A percentile compares a stretch with the other conserved stretches of the same genome.
Conservation (phyloP, 2,888 invertebrate genomes). For the Nemotelus nigrinus region DNA sequence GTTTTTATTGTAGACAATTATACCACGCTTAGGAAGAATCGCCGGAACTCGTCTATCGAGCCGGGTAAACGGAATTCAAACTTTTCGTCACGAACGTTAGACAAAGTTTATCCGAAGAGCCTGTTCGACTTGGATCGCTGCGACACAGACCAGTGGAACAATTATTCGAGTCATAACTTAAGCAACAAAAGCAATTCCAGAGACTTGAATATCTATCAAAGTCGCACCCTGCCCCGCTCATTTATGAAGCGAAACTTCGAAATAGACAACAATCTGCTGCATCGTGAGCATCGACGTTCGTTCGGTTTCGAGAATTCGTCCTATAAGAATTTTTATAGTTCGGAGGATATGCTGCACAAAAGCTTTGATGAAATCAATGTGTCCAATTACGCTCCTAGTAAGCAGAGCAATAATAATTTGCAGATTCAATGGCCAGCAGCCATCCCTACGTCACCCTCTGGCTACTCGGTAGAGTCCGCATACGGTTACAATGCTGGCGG, state of each 20-base stretch:
- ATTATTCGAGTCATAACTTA: constrained; percentile 51
- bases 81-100: constrained; percentile 57
- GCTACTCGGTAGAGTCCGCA: constrained; percentile 56
- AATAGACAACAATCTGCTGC: constrained; percentile 46
- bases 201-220: constrained; percentile 57
- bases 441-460: constrained; percentile 63
- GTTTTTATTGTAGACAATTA: constrained; percentile 53
- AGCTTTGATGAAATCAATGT: constrained; percentile 38
- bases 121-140: constrained; percentile 56
- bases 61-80: constrained; percentile 60
- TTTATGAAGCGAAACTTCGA: constrained; percentile 60
- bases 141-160: constrained; percentile 53
- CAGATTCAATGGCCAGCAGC: constrained; percentile 62
- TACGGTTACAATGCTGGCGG: constrained; percentile 49
- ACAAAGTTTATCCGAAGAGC: constrained; percentile 56
- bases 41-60: constrained; percentile 60
- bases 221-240: constrained; percentile 62
- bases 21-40: constrained; percentile 47
- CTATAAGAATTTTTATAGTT: constrained; percentile 37
- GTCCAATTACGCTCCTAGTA: constrained; percentile 27
- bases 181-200: constrained; percentile 50
- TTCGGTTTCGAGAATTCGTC: constrained; percentile 31
- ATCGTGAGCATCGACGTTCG: constrained; percentile 32
- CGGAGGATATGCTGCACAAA: constrained; percentile 41
- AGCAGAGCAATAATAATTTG: constrained; percentile 47